These are phyloP conservation scores for Ramphastos sulfuratus DNA, from an alignment of 2,113 vertebrate genomes.

Conservation along the genomic window DNA sequence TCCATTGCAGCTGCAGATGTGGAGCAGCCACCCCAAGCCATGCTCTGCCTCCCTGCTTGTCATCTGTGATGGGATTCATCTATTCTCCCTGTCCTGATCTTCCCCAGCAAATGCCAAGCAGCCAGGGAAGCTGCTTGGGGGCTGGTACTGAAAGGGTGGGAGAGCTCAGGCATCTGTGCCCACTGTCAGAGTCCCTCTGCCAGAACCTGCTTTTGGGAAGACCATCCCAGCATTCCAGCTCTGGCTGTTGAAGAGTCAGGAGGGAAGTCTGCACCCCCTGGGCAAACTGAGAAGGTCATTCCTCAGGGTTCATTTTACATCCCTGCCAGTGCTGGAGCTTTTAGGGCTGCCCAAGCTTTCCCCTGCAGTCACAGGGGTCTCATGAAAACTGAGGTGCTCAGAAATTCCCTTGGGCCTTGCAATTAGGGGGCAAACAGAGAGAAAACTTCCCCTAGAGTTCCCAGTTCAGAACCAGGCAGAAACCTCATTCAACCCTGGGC, in stretches of 20 bases:
- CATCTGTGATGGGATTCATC: conserved; percentile 63
- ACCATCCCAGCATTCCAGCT: neutral
- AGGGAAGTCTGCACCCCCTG: neutral
- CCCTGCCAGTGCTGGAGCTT: neutral
- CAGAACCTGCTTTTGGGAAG: conserved; percentile 39
- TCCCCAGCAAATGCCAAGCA: conserved; percentile 28
- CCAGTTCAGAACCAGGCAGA: neutral
- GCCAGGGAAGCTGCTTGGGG: neutral
- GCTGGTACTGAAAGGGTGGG: conserved; percentile 39
- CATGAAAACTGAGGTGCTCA: neutral
- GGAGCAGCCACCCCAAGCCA: conserved; percentile 53
- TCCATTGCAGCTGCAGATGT: conserved; percentile 25
- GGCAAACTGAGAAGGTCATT: neutral
- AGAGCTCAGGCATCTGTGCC: conserved; percentile 28
- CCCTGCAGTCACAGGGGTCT: neutral
- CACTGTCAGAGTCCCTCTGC: conserved; percentile 25
- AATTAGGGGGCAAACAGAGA: neutral
- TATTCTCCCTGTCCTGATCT: conserved; percentile 23
- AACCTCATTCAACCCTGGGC: neutral
- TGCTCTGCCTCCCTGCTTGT: conserved; percentile 4
- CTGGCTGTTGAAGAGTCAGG: neutral
- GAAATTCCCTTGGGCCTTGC: neutral
- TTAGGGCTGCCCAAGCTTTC: neutral
- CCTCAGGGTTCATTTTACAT: neutral
- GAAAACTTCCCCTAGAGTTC: neutral